Base-by-base conservation (phyloP, 1,140 invertebrate genomes). In the Trichogramma pretiosum region DNA sequence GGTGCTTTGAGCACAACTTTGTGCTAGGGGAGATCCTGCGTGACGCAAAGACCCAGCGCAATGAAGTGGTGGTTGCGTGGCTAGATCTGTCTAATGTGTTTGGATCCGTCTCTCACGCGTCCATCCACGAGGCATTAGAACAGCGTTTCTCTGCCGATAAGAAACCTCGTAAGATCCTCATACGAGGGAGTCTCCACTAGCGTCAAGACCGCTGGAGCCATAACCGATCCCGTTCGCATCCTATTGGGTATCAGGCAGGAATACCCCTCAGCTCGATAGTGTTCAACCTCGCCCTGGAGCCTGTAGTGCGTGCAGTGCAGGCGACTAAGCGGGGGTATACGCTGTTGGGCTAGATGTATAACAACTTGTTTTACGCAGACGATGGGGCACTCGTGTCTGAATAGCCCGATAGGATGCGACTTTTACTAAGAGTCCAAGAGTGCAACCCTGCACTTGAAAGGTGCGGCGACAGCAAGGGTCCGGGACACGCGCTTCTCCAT, bases 1-100 rank as follows among this genome's bases (percentile, higher is more conserved):
- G 61, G 0, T 65, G 55, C 21, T 49, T 59, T 8, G 66, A 70
- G 46, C 63, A 71, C 52, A 69, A 67, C 38, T 68, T 56, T 44
- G 50, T 63, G 21, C 40, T 68, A 0, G 50, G 62, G 34, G 30
- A 55, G 8, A 14, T 44, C 30, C 36, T 67, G 23, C 32, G 56
- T 5, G 7, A 53, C 16, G 57, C 47, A 1, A 46, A 48, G n/a
- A 24, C 38, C 19, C 3, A 22, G 7, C 46, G 44, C 2, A 46
- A 23, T 10, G 42, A 55, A 5, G 9, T 58, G 9, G 57, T 61
- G 13, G 46, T 70, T 1, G 53, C 63, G 5, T 62, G 62, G 56
- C 26, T 69, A 28, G 61, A 68, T 37, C 44, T 61, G 2, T 24
- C 55, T 1, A 62, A 65, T 37, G 62, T 61, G 0, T 64, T 67